These are phyloP conservation scores for Hyles lineata DNA, from an alignment of 2,888 invertebrate genomes.

Conservation along the genomic window DNA sequence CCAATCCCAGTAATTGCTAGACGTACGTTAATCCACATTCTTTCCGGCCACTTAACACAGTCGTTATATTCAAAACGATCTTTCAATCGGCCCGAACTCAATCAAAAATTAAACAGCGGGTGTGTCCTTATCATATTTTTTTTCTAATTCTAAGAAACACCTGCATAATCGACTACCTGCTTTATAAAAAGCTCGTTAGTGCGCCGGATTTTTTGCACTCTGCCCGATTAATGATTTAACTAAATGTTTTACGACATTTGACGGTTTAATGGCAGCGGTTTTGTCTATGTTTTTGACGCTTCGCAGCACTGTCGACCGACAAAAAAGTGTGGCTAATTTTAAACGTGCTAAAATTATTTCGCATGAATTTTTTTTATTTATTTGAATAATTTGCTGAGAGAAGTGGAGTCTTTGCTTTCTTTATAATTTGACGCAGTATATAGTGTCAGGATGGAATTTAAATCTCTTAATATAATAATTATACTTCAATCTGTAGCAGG, in stretches of 20 bases:
- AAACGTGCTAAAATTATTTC: neutral
- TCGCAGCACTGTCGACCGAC: conserved; percentile 1
- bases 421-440: too few species aligned
- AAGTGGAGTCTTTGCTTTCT: too few species aligned
- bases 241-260: conserved; percentile 78
- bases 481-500: too few species aligned
- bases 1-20: conserved; percentile 13
- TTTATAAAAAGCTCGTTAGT: conserved; percentile 76
- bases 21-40: conserved; percentile 15
- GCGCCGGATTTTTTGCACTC: conserved; percentile 62
- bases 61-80: conserved; percentile 40
- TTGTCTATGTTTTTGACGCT: conserved; percentile 50
- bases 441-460: too few species aligned
- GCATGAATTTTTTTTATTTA: neutral
- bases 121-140: conserved; percentile 47
- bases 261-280: conserved; percentile 65
- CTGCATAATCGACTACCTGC: conserved; percentile 44
- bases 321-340: conserved; percentile 14
- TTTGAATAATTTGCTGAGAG: neutral
- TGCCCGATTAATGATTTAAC: conserved; percentile 58
- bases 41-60: conserved; percentile 28
- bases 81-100: conserved; percentile 57
- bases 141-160: conserved; percentile 45
- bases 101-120: conserved; percentile 55
- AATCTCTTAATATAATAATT: too few species aligned